Percentiles rank a stretch among this genome's conserved stretches.
Evolutionary conservation across 2,888 invertebrate genomes (phyloP).

Genomic region (Harpalus rubripes): DNA sequence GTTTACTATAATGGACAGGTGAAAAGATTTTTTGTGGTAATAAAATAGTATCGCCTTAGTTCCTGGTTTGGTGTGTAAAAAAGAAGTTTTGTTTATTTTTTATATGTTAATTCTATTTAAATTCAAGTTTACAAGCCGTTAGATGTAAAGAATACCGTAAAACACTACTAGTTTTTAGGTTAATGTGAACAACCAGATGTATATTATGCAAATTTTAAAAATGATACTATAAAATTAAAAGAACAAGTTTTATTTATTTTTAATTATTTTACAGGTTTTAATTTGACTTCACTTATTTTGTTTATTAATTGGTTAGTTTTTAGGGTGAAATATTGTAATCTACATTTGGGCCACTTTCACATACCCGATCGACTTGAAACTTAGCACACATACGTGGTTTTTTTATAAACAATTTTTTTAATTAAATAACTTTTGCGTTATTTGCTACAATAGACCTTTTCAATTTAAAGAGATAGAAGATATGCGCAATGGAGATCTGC

Average conservation of each 20-base stretch:
- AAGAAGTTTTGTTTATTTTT: conserved; percentile 38
- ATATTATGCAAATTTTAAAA: conserved; percentile 37
- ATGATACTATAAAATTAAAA: conserved; percentile 13
- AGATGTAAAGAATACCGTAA: conserved; percentile 27
- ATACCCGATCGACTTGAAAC: too few relatives aligned
- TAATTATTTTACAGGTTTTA: neutral
- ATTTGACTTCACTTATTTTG: too few relatives aligned
- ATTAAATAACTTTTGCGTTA: too few relatives aligned
- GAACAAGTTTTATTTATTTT: neutral
- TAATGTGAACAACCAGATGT: conserved; percentile 32
- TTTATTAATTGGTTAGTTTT: too few relatives aligned
- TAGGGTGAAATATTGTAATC: too few relatives aligned
- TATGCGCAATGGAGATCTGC: too few relatives aligned
- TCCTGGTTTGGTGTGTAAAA: conserved; percentile 41
- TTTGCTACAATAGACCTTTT: too few relatives aligned
- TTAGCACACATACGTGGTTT: too few relatives aligned
- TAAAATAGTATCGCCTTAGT: conserved; percentile 39
- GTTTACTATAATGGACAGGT: conserved; percentile 41
- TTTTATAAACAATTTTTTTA: too few relatives aligned
- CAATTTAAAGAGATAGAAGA: too few relatives aligned
- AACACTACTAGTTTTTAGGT: conserved; percentile 47
- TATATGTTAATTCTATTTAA: conserved; percentile 35
- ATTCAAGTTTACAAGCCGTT: conserved; percentile 44
- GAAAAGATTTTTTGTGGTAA: conserved; percentile 24
- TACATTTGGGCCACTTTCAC: too few relatives aligned